phyloP scores from a whole-genome alignment of 2,797 vertebrate species.

The Fringilla coelebs region DNA sequence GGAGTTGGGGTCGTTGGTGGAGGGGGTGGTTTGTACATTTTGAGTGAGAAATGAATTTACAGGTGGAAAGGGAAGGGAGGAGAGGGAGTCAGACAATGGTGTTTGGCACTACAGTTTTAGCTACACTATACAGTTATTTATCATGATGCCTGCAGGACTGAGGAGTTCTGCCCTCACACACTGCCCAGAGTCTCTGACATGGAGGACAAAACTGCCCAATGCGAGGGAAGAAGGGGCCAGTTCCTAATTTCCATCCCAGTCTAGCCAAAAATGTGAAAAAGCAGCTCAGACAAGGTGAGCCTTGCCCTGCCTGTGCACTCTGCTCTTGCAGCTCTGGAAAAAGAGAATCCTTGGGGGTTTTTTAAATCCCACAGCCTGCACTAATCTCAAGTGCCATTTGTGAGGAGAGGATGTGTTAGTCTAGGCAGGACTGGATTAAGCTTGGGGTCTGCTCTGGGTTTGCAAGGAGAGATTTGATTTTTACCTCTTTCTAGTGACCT shows the following conservation, averaged over 20 bases:
- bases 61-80: constrained; percentile 64
- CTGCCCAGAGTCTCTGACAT: constrained; percentile 20
- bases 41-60: constrained; percentile 76
- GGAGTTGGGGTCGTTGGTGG: constrained; percentile 39
- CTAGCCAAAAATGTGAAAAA: constrained; percentile 24
- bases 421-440: not conserved
- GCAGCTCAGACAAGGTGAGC: constrained; percentile 6
- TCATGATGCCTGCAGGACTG: constrained; percentile 60
- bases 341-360: not conserved
- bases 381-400: not conserved
- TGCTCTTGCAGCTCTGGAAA: not conserved
- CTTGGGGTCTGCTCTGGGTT: not conserved
- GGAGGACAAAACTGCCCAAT: constrained; percentile 56
- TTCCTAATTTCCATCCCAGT: constrained; percentile 47
- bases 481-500: not conserved
- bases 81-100: constrained; percentile 55
- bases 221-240: constrained; percentile 11
- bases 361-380: not conserved
- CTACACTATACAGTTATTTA: constrained; percentile 70
- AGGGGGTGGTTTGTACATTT: constrained; percentile 69
- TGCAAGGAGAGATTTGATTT: not conserved
- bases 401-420: not conserved
- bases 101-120: constrained; percentile 72
- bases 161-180: constrained; percentile 55
- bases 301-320: not conserved